Conservation (phyloP, 1,140 invertebrate species). For the Gonatopus flavifemur region DNA sequence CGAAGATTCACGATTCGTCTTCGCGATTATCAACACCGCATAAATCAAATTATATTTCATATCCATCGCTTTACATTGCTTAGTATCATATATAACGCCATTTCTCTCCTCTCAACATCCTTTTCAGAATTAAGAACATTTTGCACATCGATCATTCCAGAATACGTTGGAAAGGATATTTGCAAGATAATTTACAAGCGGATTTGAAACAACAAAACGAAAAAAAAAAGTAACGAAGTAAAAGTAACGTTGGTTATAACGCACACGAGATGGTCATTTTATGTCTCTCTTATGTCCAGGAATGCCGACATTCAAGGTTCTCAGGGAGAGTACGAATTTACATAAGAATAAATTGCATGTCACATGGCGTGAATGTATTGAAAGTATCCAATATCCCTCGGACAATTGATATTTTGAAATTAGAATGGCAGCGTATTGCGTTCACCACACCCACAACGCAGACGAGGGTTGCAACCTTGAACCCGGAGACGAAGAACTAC, state of each 20-base stretch:
- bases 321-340: conserved; percentile 18
- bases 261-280: too few species aligned
- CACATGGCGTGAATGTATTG: neutral
- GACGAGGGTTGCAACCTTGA: conserved; percentile 20
- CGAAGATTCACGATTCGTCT: too few species aligned
- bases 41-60: too few species aligned
- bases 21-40: too few species aligned
- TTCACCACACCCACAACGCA: conserved; percentile 21
- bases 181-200: conserved; percentile 15
- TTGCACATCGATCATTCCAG: too few species aligned
- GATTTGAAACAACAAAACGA: neutral
- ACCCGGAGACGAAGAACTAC: conserved; percentile 25
- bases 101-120: too few species aligned
- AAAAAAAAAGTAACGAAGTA: neutral
- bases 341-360: conserved; percentile 8
- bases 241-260: neutral
- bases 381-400: too few species aligned
- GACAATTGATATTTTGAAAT: conserved; percentile 29
- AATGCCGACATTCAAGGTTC: conserved; percentile 14
- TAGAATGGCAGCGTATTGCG: too few species aligned
- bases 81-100: too few species aligned
- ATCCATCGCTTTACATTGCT: too few species aligned
- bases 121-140: too few species aligned
- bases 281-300: neutral
- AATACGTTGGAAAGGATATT: too few species aligned